phyloP scores from a whole-genome alignment of 2,113 vertebrate genomes.

The Struthidea cinerea region DNA sequence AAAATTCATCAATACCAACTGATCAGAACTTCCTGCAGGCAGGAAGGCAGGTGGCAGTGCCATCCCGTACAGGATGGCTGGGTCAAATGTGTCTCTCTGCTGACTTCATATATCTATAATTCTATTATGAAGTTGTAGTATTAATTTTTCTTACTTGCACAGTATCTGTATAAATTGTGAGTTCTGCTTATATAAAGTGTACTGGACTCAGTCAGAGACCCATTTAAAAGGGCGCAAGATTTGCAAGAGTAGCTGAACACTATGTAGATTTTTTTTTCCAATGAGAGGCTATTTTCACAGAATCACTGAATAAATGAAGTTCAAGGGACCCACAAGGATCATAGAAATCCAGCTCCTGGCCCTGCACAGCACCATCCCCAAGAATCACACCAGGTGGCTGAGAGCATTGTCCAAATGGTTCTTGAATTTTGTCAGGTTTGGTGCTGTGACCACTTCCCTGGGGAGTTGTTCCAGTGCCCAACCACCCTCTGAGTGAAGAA shows the following conservation, averaged over 20 bases:
- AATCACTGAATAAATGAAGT: background rate
- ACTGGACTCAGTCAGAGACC: background rate
- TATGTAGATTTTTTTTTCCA: background rate
- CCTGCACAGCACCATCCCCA: too few relatives aligned
- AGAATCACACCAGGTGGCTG: background rate
- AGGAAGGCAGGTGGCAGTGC: background rate
- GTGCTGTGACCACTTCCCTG: background rate
- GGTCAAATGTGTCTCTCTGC: background rate
- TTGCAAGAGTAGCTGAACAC: background rate
- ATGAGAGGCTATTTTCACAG: background rate
- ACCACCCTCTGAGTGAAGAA: accelerated
- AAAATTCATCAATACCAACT: background rate
- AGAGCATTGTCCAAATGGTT: background rate
- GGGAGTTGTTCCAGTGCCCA: background rate
- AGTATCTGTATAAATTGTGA: background rate
- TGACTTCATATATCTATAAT: background rate
- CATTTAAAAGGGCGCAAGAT: background rate
- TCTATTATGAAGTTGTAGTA: background rate
- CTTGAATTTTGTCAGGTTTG: background rate
- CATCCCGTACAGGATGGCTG: background rate
- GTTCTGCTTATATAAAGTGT: background rate
- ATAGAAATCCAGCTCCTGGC: accelerated
- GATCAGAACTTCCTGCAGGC: background rate
- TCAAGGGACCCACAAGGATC: background rate
- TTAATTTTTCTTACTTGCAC: background rate